A percentile compares a stretch with the other conserved stretches of the same genome.
Conservation (phyloP, 2,113 vertebrate species). For the Ascaphus truei region DNA sequence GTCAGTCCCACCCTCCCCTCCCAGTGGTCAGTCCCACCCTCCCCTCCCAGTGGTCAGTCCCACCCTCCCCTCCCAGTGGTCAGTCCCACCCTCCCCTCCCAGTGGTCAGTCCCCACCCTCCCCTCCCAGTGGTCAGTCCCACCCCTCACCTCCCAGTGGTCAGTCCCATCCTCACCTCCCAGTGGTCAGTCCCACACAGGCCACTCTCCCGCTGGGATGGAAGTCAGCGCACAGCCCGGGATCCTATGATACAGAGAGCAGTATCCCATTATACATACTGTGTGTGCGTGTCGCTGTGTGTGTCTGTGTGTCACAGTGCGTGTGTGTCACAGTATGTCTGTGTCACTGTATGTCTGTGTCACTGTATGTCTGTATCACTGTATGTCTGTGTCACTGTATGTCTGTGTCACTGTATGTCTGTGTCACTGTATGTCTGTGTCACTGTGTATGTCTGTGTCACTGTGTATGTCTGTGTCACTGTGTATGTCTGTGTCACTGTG, state of each 20-base stretch:
- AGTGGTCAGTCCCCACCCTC: not conserved
- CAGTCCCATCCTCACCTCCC: constrained; percentile 64
- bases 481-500: not conserved
- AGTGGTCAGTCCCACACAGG: constrained; percentile 79
- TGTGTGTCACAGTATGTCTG: not conserved
- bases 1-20: no score
- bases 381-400: constrained; percentile 45
- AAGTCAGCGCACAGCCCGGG: constrained; percentile 84
- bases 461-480: not conserved
- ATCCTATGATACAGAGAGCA: constrained; percentile 62
- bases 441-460: not conserved
- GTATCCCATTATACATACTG: not conserved
- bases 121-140: no score
- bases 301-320: not conserved
- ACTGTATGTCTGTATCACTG: no score
- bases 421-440: not conserved
- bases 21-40: no score
- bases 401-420: not conserved
- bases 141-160: no score
- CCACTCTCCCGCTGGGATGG: constrained; percentile 77
- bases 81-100: no score
- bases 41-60: no score
- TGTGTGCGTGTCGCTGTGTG: no score
- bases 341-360: not conserved
- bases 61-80: no score